Base-by-base conservation (phyloP, 2,113 vertebrate genomes). In the Scalopus aquaticus region DNA sequence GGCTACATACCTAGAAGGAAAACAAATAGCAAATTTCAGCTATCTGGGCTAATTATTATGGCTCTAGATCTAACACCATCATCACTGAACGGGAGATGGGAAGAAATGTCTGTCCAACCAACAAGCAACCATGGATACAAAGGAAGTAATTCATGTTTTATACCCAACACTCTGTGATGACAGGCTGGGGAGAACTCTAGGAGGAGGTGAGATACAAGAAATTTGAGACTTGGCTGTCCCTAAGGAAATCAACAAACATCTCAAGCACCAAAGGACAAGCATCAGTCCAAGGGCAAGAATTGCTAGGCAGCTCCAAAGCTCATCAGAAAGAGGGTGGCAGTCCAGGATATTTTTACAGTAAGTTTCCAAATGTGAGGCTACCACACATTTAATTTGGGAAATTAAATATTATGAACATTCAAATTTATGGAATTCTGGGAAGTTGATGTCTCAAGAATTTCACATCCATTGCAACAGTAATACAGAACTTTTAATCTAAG, bases 361-460 rank as follows among this genome's bases (percentile, higher is more conserved):
- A 51, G 28, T 37, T 86, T 80, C 69, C 30, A 89, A 15, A 12
- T 30, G 26, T 4, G 35, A 73, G 12, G 58, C 26, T 72, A 73
- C 24, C 13, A 56, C 8, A 84, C 0, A 93, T n/a, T 88, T 76
- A 77, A 70, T 70, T 35, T 67, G 28, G 46, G 16, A 58, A 37
- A 56, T 28, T 49, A 79, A 79, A 72, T 69, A 56, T 54, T 51
- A 37, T 51, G 51, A 69, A 51, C 16, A 70, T 17, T 67, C 11
- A 7, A n/a, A 70, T 70, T 69, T 58, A 70, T 12, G 42, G 58
- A 70, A 83, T 72, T 92, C 46, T 70, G 4, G 17, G 37, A 92
- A 90, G 65, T 16, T 87, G n/a, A 74, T 51, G 28, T 69, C 56
- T 76, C 28, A 94, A 91, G 30, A 94, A 32, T 88, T 94, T 91